Evolutionary conservation across 1,140 invertebrate genomes (phyloP).

Genomic region (Aphis gossypii): DNA sequence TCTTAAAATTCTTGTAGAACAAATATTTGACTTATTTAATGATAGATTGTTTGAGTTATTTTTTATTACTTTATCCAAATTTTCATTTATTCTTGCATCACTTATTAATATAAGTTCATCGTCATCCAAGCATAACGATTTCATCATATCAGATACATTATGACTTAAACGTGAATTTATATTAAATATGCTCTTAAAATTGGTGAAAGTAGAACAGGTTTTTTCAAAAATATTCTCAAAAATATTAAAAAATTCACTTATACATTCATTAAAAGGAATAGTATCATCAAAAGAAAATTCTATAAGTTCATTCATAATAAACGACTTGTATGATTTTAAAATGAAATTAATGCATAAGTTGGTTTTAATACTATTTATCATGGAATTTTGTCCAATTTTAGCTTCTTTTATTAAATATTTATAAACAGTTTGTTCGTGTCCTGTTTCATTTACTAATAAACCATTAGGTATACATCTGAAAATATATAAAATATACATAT

Average conservation of each 20-base stretch:
- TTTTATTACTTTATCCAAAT: background rate
- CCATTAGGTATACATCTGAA: constrained; percentile 21
- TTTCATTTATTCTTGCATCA: background rate
- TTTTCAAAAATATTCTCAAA: constrained; percentile 33
- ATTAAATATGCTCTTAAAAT: constrained; percentile 34
- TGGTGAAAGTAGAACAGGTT: constrained; percentile 20
- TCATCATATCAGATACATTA: background rate
- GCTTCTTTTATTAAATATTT: constrained; percentile 49
- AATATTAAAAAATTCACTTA: background rate
- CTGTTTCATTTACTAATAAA: constrained; percentile 35
- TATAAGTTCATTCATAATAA: background rate
- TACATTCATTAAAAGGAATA: background rate
- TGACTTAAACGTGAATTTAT: background rate
- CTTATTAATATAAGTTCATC: background rate
- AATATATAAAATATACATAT: background rate
- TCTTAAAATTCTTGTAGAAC: background rate
- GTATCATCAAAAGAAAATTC: background rate
- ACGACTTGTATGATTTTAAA: background rate
- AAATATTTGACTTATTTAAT: no score
- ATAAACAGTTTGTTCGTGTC: background rate
- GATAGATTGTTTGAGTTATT: background rate
- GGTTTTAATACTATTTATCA: background rate
- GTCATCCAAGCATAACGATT: background rate
- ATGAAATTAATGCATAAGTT: background rate
- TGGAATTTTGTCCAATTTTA: background rate